Evolutionary conservation across 2,888 invertebrate species (phyloP), one percentile per base, ranked within the genome.

Genomic region (Cheilosia vernalis): DNA sequence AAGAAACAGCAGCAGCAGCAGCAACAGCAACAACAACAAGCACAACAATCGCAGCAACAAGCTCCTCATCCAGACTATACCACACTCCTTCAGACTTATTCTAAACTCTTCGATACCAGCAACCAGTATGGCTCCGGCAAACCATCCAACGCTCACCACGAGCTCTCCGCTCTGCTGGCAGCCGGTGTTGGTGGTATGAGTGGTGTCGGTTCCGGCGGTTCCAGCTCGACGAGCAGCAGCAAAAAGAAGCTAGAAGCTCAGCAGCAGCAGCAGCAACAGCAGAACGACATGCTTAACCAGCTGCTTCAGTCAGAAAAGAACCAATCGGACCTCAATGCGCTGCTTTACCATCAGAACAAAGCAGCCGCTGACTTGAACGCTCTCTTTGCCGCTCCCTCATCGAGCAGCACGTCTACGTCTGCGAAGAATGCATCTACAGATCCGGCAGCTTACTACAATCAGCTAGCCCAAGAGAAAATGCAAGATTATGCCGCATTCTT

Each of bases 401-500:
- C 88, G 0, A 87, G 88, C 51, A 84, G 87, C 19, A 70, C 70
- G 10, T 66, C 88, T 1, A 87, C 88, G 1, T 87, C 89, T 2
- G 86, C 87, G 2, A 88, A 88, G 27, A 74, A 87, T 1, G 89
- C 89, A 0, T 85, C 90, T n/a, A 88, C 89, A 7, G 90, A 90
- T 76, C 89, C 91, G 5, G 89, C 90, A 40, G 89, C 90, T 0
- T 92, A 91, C 56, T 92, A 92, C 76, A 90, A 91, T 82, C 91
- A 92, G 5, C 78, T 91, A 72, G 90, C 91, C 1, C 91, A 87
- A 91, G 93, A 88, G 92, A 93, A 90, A 92, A 94, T 87, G 91
- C 94, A 80, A 92, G 94, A 87, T 91, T 93, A 89, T 90, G 93
- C 87, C 85, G 93, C 88, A 49, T 94, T 83, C 91, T 93, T 87